phyloP scores from a whole-genome alignment of 1,140 invertebrate species.

The Sitobion miscanthi region DNA sequence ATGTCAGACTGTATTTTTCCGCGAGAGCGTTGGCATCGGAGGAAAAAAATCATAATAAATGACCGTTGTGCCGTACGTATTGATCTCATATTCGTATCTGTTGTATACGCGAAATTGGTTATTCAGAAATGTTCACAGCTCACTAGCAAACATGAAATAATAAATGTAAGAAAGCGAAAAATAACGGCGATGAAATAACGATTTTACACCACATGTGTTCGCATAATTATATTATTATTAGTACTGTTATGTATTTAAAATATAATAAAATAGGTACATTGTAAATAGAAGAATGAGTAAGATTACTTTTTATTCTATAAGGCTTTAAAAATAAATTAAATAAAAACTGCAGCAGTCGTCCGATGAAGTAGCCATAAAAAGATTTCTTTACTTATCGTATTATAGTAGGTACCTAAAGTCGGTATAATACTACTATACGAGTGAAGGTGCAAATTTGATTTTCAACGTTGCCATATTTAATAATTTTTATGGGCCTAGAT shows the following conservation, averaged over 20 bases:
- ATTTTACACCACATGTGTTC: not conserved
- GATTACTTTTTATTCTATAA: not conserved
- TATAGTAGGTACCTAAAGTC: not conserved
- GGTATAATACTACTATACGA: not conserved
- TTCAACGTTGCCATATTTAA: not conserved
- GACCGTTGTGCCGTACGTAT: not conserved
- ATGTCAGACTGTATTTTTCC: conserved; percentile 45
- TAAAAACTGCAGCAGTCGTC: not conserved
- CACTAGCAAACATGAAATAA: not conserved
- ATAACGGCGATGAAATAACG: not conserved
- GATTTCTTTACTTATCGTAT: not conserved
- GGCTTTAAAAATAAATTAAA: not conserved
- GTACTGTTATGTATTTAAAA: not conserved
- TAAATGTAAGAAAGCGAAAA: not conserved
- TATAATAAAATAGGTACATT: not conserved
- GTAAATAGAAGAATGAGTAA: not conserved
- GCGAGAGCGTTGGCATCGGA: not conserved
- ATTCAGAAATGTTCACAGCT: conserved; percentile 28
- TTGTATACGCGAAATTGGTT: conserved; percentile 37
- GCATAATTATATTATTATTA: not conserved
- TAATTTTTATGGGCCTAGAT: not conserved
- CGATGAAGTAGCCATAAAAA: not conserved
- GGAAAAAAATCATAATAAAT: conserved; percentile 52
- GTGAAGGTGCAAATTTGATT: not conserved
- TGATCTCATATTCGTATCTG: conserved; percentile 3